Base-by-base conservation (phyloP, 2,797 vertebrate genomes). In the Poecilia wingei region DNA sequence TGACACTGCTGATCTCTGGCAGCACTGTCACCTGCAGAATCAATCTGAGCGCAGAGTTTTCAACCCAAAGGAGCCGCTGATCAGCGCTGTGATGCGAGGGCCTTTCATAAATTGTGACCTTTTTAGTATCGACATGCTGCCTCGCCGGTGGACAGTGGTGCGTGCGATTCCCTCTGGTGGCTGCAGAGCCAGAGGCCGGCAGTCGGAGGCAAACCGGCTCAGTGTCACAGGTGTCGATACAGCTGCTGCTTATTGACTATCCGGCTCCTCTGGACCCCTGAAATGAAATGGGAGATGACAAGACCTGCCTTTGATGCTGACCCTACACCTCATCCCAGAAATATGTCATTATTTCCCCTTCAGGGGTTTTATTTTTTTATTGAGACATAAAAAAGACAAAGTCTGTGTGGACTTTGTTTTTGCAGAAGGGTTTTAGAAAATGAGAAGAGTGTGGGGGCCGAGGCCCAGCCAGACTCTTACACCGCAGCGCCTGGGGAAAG, bases 61-160 rank as follows among this genome's bases (percentile, higher is more conserved):
- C 89, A 83, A 84, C 88, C 87, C 75, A 70, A 89, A 81, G 81
- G 91, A 85, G 82, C 61, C 89, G 95, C 95, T 94, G 93, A 96
- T 95, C 93, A 94, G 85, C 13, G 51, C 89, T 91, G 92, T 89
- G 80, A 89, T 92, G 93, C 90, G 89, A 81, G 25, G 85, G 89
- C 92, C 93, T 93, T 93, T 95, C 89, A 94, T 93, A 95, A 95
- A 95, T 93, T 90, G 93, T 80, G 33, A 94, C 91, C 91, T 95
- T 95, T 95, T 93, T 93, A 90, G 89, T 93, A 94, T 93, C 90
- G 94, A 90, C 93, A 91, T 88, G 82, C 82, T 78, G 77, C 57
- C 57, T 94, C 83, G 84, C 78, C 88, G 80, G 77, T 5, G 71
- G 75, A 90, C 80, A 57, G 82, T 75, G 18, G 6, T 46, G 86